These are phyloP conservation scores for Coptodon rendalli DNA, from an alignment of 2,113 vertebrate species.

Conservation along the genomic window DNA sequence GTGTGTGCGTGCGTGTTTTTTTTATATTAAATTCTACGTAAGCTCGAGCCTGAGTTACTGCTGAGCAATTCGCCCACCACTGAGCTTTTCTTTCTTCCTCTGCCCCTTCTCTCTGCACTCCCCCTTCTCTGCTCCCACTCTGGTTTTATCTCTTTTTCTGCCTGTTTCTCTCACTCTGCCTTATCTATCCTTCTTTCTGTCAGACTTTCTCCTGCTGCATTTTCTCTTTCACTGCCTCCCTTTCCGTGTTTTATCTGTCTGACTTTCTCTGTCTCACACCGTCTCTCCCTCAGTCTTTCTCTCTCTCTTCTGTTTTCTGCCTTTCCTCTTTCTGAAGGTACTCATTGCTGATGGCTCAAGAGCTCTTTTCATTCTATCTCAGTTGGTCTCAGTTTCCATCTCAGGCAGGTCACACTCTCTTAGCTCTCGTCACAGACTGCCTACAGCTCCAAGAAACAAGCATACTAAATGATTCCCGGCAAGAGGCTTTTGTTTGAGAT, in stretches of 20 bases:
- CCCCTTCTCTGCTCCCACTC: constrained; percentile 8
- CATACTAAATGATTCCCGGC: constrained; percentile 45
- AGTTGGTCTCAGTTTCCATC: constrained; percentile 28
- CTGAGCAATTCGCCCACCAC: constrained; percentile 54
- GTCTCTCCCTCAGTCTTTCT: background rate
- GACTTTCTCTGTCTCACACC: background rate
- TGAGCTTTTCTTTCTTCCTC: constrained; percentile 33
- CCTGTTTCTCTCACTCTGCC: background rate
- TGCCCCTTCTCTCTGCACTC: background rate
- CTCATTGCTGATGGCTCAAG: constrained; percentile 21
- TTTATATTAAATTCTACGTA: constrained; percentile 51
- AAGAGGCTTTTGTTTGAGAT: constrained; percentile 51
- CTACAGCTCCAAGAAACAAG: constrained; percentile 30
- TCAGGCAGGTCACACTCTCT: constrained; percentile 49
- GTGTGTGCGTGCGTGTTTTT: constrained; percentile 22
- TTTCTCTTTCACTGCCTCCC: background rate
- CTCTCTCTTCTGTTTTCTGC: background rate
- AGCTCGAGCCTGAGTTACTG: constrained; percentile 42
- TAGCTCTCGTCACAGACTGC: constrained; percentile 33
- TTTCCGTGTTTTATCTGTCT: constrained; percentile 11
- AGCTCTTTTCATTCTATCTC: constrained; percentile 9
- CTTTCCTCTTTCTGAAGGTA: background rate
- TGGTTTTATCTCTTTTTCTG: constrained; percentile 9
- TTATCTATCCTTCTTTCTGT: constrained; percentile 21
- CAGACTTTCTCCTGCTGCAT: background rate